Base-by-base conservation (phyloP, 2,888 invertebrate species). In the Nomada flava region DNA sequence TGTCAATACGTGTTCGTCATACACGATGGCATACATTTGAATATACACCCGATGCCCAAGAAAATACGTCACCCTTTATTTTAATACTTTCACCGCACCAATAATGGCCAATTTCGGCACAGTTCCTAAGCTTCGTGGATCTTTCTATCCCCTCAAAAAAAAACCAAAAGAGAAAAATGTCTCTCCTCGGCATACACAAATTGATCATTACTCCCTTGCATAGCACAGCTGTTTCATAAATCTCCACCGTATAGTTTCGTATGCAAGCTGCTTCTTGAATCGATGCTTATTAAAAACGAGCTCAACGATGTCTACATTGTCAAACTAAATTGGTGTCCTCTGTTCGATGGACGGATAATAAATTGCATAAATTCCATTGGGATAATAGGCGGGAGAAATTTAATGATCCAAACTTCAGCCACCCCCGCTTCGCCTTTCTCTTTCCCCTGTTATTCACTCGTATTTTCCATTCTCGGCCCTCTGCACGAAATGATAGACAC, bases 291-390 rank as follows among this genome's bases (percentile, higher is more conserved):
- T 59, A 36, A 53, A 13, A 10, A 10, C n/a, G n/a, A 59, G 44
- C 29, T 29, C 60, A 52, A 47, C 42, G 44, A 5, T 47, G 0
- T 36, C 26, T 42, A 2, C 2, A 23, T 44, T 36, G n/a, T 2
- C 69, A 62, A 26, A 63, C 15, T 59, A 26, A 20, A 47, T 44
- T 44, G 11, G 10, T 2, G 1, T 44, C 11, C 18, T 4, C 5
- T 9, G 18, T 13, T 44, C 26, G n/a, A 0, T 3, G n/a, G 1
- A 26, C 36, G 36, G 0, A 15, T 23, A 47, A 23, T 52, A 50
- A 78, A 73, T 78, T 62, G 67, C 26, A 47, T 53, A 53, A 73
- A 77, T 73, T 60, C 18, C 18, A 18, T 70, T 23, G 57, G 2
- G 29, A 69, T 13, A 36, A 59, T 47, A 1, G 42, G 20, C 26